These are phyloP conservation scores for Cinclus cinclus DNA, from an alignment of 2,113 vertebrate species.

Conservation along the genomic window DNA sequence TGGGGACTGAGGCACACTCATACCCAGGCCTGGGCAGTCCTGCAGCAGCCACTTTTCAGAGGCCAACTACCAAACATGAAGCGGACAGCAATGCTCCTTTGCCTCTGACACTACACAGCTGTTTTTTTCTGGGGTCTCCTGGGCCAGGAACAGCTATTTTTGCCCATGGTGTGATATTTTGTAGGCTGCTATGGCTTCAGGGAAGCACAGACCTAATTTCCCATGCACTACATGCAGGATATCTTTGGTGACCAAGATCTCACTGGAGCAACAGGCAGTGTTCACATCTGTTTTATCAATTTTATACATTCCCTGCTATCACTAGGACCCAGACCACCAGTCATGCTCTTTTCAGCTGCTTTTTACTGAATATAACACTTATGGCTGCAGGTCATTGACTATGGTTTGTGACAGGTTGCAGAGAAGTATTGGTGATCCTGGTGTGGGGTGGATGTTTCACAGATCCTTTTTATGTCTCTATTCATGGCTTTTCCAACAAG, in stretches of 20 bases:
- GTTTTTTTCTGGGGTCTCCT: neutral
- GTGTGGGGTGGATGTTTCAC: neutral
- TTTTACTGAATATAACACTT: neutral
- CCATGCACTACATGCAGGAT: neutral
- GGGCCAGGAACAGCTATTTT: neutral
- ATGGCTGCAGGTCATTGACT: neutral
- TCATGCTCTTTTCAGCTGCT: neutral
- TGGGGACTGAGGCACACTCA: rapidly evolving
- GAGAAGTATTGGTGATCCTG: neutral
- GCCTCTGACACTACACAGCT: neutral
- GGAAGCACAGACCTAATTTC: neutral
- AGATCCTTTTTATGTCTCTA: neutral
- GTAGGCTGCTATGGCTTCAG: neutral
- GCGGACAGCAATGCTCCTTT: neutral
- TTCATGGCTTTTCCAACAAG: neutral
- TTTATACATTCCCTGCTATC: neutral
- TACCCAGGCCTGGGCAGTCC: neutral
- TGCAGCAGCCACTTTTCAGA: neutral
- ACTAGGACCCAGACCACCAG: neutral
- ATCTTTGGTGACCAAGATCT: neutral
- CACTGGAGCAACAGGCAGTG: neutral
- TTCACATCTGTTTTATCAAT: neutral
- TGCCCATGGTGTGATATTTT: neutral
- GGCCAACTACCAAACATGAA: neutral
- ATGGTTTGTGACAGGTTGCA: neutral